phyloP scores from a whole-genome alignment of 2,797 vertebrate genomes.

The Hephaestus fuliginosus region DNA sequence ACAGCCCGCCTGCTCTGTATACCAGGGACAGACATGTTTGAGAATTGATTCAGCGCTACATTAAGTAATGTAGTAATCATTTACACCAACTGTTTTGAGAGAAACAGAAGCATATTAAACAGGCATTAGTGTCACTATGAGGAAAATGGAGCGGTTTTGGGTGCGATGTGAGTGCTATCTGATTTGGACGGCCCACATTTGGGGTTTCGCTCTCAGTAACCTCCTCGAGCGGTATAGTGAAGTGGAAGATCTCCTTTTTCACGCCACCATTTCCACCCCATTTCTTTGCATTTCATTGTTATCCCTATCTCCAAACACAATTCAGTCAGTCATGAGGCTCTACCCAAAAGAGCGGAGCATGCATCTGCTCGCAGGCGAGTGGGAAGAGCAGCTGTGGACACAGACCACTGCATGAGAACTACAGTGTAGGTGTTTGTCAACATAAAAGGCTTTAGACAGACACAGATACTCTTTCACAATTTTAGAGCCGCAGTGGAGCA shows the following conservation, averaged over 20 bases:
- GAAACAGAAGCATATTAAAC: constrained; percentile 83
- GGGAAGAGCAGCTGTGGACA: constrained; percentile 75
- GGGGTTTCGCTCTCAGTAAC: constrained; percentile 52
- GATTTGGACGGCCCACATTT: constrained; percentile 60
- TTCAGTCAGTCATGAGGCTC: constrained; percentile 55
- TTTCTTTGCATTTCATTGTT: constrained; percentile 71
- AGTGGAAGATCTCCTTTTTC: constrained; percentile 80
- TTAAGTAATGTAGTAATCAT: constrained; percentile 85
- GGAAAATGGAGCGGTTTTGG: constrained; percentile 50
- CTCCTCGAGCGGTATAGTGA: constrained; percentile 75
- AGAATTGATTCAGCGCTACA: constrained; percentile 86
- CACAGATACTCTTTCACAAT: constrained; percentile 51
- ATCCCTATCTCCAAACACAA: constrained; percentile 56
- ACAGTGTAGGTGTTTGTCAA: constrained; percentile 76
- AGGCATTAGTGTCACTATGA: constrained; percentile 79
- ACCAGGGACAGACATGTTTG: constrained; percentile 79
- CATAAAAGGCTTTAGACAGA: constrained; percentile 61
- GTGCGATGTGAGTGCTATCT: constrained; percentile 64
- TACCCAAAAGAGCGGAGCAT: constrained; percentile 48
- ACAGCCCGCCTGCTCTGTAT: constrained; percentile 44
- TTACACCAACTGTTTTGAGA: constrained; percentile 81
- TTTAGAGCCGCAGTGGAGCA: constrained; percentile 28
- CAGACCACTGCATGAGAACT: constrained; percentile 67
- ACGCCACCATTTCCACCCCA: constrained; percentile 70
- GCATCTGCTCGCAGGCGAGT: constrained; percentile 70